These are phyloP conservation scores for Megaceryle maxima DNA, from an alignment of 2,113 vertebrate species.

Conservation along the genomic window DNA sequence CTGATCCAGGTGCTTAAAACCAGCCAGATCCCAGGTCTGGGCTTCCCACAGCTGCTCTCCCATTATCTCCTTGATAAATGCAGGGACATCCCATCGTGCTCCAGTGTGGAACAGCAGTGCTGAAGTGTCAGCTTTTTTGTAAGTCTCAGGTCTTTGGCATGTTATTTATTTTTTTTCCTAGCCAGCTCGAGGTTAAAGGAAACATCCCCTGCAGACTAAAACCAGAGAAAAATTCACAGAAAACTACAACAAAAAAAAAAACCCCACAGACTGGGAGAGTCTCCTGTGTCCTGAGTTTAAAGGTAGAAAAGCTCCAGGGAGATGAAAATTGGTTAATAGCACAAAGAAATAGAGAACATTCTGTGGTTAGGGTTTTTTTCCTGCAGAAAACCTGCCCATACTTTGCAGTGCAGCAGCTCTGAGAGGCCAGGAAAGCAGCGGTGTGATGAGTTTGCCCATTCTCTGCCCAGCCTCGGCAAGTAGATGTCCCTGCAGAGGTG, in stretches of 20 bases:
- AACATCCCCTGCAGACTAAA: background rate
- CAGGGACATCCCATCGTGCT: background rate
- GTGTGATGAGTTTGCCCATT: background rate
- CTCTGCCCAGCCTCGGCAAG: background rate
- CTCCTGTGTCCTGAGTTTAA: background rate
- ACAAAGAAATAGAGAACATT: background rate
- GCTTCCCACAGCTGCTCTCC: background rate
- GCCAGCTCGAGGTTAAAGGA: background rate
- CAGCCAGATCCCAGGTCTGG: background rate
- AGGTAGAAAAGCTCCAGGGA: background rate
- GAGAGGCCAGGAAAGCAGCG: background rate
- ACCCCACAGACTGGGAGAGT: background rate
- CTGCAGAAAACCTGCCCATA: background rate
- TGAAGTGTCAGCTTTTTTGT: background rate
- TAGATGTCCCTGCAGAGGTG: rapidly evolving
- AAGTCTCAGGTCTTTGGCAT: background rate
- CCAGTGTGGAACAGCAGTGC: background rate
- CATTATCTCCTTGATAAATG: rapidly evolving
- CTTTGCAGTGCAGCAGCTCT: background rate
- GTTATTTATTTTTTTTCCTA: too few species aligned
- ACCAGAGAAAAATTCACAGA: background rate
- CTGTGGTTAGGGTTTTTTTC: background rate
- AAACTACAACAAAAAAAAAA: background rate
- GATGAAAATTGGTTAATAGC: background rate
- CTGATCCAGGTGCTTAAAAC: background rate